A percentile compares a stretch with the other conserved stretches of the same genome.
phyloP scores from a whole-genome alignment of 2,797 vertebrate genomes.

The Ciconia nigra region DNA sequence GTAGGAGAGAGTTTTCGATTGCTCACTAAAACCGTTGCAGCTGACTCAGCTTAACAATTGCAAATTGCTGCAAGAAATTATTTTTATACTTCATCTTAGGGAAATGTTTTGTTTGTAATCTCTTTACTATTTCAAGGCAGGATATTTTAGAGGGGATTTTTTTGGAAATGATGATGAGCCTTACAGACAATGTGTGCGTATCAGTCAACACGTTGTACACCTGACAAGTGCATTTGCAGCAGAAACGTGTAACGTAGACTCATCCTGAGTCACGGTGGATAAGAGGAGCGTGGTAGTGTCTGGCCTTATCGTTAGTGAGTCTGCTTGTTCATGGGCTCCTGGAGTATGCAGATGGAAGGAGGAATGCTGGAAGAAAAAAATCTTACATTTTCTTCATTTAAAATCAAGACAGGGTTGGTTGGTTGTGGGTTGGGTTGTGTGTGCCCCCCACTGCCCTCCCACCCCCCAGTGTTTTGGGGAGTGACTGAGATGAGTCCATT shows the following conservation, averaged over 20 bases:
- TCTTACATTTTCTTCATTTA: background rate
- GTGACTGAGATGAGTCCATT: background rate
- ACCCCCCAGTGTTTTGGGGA: background rate
- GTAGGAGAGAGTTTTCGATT: background rate
- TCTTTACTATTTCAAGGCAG: background rate
- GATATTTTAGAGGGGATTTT: background rate
- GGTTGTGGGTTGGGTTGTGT: background rate
- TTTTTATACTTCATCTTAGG: background rate
- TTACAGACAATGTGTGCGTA: background rate
- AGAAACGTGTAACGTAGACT: fast-evolving
- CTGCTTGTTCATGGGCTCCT: background rate
- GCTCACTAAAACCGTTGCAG: background rate
- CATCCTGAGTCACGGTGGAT: fast-evolving
- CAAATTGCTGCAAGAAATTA: background rate
- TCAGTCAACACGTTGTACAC: fast-evolving
- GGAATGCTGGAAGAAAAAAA: background rate
- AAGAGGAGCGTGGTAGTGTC: fast-evolving
- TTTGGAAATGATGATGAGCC: background rate
- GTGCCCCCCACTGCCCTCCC: too few species aligned
- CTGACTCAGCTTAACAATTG: background rate
- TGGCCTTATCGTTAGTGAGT: background rate
- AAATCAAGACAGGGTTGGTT: background rate
- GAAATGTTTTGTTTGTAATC: background rate
- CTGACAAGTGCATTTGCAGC: background rate
- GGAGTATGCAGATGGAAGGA: background rate